Conservation (phyloP, 2,797 vertebrate species). For the Buceros bicornis region DNA sequence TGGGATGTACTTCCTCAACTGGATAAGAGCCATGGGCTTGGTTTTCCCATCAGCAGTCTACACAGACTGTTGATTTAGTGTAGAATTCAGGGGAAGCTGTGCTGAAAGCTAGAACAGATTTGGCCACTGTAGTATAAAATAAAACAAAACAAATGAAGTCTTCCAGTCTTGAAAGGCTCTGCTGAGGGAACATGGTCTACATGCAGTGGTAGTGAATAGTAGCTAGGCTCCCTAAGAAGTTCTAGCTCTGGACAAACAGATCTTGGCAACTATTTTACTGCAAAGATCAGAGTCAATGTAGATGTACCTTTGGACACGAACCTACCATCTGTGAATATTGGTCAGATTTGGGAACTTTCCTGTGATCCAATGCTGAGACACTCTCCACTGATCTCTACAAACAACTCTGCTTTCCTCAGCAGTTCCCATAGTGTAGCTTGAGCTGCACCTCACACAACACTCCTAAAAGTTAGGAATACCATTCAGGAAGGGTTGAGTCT, state of each 20-base stretch:
- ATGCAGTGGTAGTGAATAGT: not conserved
- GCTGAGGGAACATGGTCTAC: not conserved
- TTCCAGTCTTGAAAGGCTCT: not conserved
- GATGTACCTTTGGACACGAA: not conserved
- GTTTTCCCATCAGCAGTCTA: not conserved
- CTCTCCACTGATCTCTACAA: not conserved
- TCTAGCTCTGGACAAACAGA: not conserved
- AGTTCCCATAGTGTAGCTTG: not conserved
- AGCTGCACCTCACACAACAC: not conserved
- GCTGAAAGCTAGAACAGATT: not conserved
- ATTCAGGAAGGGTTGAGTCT: not conserved
- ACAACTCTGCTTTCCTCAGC: not conserved
- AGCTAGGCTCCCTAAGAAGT: not conserved
- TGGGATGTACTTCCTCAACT: not conserved
- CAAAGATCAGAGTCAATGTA: not conserved
- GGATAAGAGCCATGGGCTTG: not conserved
- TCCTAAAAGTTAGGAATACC: not conserved
- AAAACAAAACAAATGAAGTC: not conserved
- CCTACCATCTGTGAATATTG: not conserved
- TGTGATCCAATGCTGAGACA: not conserved
- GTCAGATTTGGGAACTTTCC: not conserved
- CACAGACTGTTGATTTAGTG: not conserved
- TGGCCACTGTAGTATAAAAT: not conserved
- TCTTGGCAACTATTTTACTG: not conserved
- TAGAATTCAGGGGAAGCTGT: not conserved